A percentile compares a stretch with the other conserved stretches of the same genome.
Evolutionary conservation across 2,888 invertebrate species (phyloP).

Genomic region (Nesidiocoris tenuis): DNA sequence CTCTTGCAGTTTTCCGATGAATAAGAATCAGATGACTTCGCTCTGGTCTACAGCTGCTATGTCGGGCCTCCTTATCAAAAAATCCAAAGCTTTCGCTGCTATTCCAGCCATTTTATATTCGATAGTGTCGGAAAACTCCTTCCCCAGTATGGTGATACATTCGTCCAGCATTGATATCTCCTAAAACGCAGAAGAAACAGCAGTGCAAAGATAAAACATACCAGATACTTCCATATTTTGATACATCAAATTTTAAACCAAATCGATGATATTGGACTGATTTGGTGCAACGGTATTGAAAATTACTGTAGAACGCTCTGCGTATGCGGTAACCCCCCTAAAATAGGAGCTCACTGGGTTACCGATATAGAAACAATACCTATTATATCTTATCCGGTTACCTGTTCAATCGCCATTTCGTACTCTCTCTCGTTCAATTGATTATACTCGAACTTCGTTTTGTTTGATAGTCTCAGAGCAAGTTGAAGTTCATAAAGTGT

Average conservation of each 20-base stretch:
- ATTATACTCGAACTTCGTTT: constrained; percentile 27
- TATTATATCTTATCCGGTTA: too few species aligned
- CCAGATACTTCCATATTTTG: too few species aligned
- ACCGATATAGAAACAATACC: too few species aligned
- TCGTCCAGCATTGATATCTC: constrained; percentile 22
- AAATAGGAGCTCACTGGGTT: too few species aligned
- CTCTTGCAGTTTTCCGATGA: too few species aligned
- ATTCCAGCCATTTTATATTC: constrained; percentile 27
- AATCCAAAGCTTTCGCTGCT: constrained; percentile 15
- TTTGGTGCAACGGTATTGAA: too few species aligned
- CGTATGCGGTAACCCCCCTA: too few species aligned
- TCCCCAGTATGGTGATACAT: constrained; percentile 19
- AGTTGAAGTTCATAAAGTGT: constrained; percentile 33
- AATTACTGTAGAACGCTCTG: too few species aligned
- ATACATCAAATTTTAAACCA: too few species aligned
- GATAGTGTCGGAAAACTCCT: constrained; percentile 9
- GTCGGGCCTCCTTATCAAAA: constrained; percentile 22
- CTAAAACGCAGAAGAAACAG: constrained; percentile 1
- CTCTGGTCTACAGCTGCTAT: constrained; percentile 17
- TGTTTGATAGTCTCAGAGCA: constrained; percentile 22
- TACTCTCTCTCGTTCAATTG: constrained; percentile 34
- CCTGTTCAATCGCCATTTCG: constrained; percentile 29
- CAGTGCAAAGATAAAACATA: too few species aligned
- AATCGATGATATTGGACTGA: too few species aligned
- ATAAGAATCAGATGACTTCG: too few species aligned